Evolutionary conservation across 1,140 invertebrate species (phyloP).

Genomic region (Saccostrea glomerata): DNA sequence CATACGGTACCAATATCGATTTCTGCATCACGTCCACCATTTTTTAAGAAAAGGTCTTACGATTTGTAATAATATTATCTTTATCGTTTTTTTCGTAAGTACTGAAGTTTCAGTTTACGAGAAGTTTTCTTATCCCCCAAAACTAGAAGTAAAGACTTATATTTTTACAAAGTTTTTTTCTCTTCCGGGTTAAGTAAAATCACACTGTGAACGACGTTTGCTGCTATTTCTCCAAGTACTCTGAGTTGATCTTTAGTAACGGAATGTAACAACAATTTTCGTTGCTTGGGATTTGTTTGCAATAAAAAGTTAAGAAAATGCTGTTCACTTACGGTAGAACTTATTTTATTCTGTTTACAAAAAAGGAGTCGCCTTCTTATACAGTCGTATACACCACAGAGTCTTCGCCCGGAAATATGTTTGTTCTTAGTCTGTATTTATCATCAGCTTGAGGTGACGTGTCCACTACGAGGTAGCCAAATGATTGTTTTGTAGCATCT

Average conservation of each 20-base stretch:
- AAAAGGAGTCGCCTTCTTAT: background rate
- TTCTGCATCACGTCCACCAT: too few species aligned
- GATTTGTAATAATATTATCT: background rate
- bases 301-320: slow-evolving; percentile 7
- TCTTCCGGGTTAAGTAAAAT: background rate
- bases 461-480: background rate
- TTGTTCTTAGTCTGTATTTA: slow-evolving; percentile 25
- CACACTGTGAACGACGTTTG: background rate
- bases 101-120: background rate
- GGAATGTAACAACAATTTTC: slow-evolving; percentile 16
- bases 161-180: slow-evolving; percentile 12
- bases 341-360: background rate
- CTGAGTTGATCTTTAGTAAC: background rate
- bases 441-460: slow-evolving; percentile 41
- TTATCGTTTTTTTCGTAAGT: background rate
- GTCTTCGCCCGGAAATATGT: slow-evolving; percentile 38
- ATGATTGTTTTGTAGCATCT: slow-evolving; percentile 28
- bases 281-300: background rate
- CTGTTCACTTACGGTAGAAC: background rate
- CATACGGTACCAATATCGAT: too few species aligned
- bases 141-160: background rate
- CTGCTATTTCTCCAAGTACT: slow-evolving; percentile 7
- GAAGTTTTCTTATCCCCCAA: background rate
- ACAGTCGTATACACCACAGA: background rate
- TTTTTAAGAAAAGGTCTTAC: too few species aligned